Evolutionary conservation across 2,888 invertebrate genomes (phyloP), one percentile per base, ranked within the genome.

Genomic region (Dynastes grantii): DNA sequence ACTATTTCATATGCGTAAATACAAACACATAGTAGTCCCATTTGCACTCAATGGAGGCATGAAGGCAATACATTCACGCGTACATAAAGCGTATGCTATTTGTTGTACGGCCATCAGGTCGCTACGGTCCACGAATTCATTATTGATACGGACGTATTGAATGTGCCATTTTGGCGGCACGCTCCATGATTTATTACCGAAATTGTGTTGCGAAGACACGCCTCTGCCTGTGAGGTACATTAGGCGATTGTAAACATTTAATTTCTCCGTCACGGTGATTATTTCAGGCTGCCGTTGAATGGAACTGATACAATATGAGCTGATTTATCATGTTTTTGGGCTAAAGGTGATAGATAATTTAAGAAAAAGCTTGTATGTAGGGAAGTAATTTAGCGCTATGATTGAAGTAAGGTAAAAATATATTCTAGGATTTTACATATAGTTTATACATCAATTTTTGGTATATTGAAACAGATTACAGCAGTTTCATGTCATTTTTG

Each of bases 231-330:
- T 65, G 40, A 65, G 65, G 65, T 65, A 65, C 65, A 65, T 65
- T 65, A 65, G 65, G 65, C 16, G 65, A 16, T 65, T 65, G 65
- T 65, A 65, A 65, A 65, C 65, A 65, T 65, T 65, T 65, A 65
- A 65, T 65, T 65, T 45, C 13, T 65, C 16, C 40, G 16, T 16
- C 37, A 40, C 40, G 22, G 40, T 40, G 65, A 65, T 65, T 65
- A 65, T 65, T 16, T 65, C 40, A 37, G 65, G 40, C 65, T 4
- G 40, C n/a, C 65, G 32, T 9, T 9, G 16, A 16, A 37, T 40
- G 65, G 37, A 8, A 40, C 65, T 11, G 8, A 16, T 40, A 40
- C 37, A 40, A 40, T 40, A 4, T n/a, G 16, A 40, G 16, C 40
- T 22, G 65, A 65, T 65, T 65, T 65, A 65, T 65, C 65, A 37